phyloP scores from a whole-genome alignment of 2,888 invertebrate genomes.

The Empis livida region DNA sequence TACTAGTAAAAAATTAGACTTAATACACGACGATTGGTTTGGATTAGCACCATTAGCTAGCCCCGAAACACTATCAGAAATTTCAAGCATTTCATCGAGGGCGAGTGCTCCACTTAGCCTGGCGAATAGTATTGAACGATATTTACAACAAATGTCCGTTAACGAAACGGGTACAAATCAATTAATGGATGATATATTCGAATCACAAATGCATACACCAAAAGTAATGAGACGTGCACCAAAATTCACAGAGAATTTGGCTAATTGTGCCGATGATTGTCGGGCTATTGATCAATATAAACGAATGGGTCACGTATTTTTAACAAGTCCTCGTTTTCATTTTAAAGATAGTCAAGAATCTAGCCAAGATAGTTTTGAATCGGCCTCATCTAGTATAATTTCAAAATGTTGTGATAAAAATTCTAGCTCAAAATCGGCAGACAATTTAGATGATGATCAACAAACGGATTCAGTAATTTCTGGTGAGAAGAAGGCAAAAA shows the following conservation, averaged over 20 bases:
- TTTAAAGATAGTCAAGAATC: slow-evolving; percentile 26
- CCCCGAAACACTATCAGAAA: slow-evolving; percentile 68
- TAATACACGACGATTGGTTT: slow-evolving; percentile 51
- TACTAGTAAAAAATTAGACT: slow-evolving; percentile 33
- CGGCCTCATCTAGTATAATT: slow-evolving; percentile 27
- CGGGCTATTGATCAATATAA: slow-evolving; percentile 43
- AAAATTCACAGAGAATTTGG: slow-evolving; percentile 49
- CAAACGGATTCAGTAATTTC: slow-evolving; percentile 18
- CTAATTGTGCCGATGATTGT: slow-evolving; percentile 52
- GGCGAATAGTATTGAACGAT: slow-evolving; percentile 31
- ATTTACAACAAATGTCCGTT: slow-evolving; percentile 25
- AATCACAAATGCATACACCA: slow-evolving; percentile 40
- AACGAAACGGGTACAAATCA: slow-evolving; percentile 16
- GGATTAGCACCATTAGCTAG: slow-evolving; percentile 67
- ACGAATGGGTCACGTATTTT: slow-evolving; percentile 39
- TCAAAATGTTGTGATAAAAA: slow-evolving; percentile 16
- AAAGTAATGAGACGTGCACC: slow-evolving; percentile 51
- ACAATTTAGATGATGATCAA: slow-evolving; percentile 40
- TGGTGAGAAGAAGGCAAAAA: slow-evolving; percentile 22
- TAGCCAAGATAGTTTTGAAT: slow-evolving; percentile 40
- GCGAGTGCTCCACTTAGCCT: slow-evolving; percentile 43
- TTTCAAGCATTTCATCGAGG: slow-evolving; percentile 62
- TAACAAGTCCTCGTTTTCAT: slow-evolving; percentile 31
- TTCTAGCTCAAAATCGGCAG: slow-evolving; percentile 40
- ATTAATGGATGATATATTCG: slow-evolving; percentile 30